Base-by-base conservation (phyloP, 1,140 invertebrate species). In the Saxidomus purpurata region DNA sequence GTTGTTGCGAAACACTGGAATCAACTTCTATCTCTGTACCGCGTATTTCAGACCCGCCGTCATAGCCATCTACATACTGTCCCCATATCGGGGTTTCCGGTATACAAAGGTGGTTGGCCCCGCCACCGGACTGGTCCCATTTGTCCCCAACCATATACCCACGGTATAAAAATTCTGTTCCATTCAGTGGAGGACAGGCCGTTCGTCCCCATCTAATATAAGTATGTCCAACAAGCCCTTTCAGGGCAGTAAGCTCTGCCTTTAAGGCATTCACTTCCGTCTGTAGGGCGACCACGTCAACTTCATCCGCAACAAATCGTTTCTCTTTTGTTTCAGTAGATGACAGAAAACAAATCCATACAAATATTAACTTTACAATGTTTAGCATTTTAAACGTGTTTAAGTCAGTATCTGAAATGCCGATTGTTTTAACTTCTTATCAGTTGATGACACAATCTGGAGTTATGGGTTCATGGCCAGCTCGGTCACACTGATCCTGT, bases 131-230 rank as follows among this genome's bases (percentile, higher is more conserved):
- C 15, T 84, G 38, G 28, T 84, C 61, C 59, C 61, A 84, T 3
- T 71, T 38, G 47, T 49, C 43, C 13, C 82, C 82, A 49, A 40
- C 63, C 82, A 84, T 84, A 28, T 84, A 84, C 0, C 82, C 82
- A 15, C 59, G 49, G 63, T 84, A 84, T 25, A 84, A n/a, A 22
- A 52, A n/a, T 49, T 84, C 67, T 6, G 82, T 84, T 31, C 82
- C 63, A 28, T 69, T 69, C 4, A 28, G 1, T 1, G 61, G 8
- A 4, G 82, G 67, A 43, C 82, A 84, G 4, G 38, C 0, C 19
- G 61, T 84, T 49, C 82, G 34, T 49, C 82, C 82, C 82, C 82
- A 84, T 52, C 82, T 38, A 22, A 84, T 71, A 47, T 71, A 84
- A 13, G 67, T 38, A 15, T 71, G 67, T 13, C 67, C 67, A 1